Conservation (phyloP, 1,140 invertebrate species). For the Protaetia brevitarsis region DNA sequence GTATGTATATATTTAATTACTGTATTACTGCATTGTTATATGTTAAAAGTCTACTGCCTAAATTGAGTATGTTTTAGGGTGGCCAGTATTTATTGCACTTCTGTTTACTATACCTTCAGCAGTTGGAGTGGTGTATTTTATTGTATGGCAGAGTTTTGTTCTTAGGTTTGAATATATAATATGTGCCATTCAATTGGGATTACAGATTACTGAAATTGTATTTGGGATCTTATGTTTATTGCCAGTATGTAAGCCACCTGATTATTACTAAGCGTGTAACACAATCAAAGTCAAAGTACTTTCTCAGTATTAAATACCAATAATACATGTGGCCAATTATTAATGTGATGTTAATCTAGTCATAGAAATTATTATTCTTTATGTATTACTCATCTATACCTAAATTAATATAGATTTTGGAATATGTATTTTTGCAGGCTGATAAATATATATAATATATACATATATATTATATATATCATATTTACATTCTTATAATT, state of each 20-base stretch:
- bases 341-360: not conserved
- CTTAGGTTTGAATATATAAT: slow-evolving; percentile 82
- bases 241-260: slow-evolving; percentile 65
- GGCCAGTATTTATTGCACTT: slow-evolving; percentile 75
- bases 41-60: not conserved
- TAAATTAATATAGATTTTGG: no score
- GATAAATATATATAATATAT: not conserved
- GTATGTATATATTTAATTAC: slow-evolving; percentile 48
- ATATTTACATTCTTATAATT: no score
- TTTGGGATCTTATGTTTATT: slow-evolving; percentile 73
- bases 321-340: not conserved
- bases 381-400: no score
- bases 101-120: slow-evolving; percentile 76
- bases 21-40: not conserved
- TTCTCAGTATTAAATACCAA: slow-evolving; percentile 42
- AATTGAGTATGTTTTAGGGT: slow-evolving; percentile 53
- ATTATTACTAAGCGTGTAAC: slow-evolving; percentile 48
- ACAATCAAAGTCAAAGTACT: not conserved
- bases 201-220: slow-evolving; percentile 72
- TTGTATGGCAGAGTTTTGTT: slow-evolving; percentile 85
- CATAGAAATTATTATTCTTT: no score
- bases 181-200: slow-evolving; percentile 75
- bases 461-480: not conserved
- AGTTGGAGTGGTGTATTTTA: slow-evolving; percentile 76
- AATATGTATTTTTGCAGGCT: no score